These are phyloP conservation scores for Pseudois nayaur DNA, from an alignment of 2,113 vertebrate genomes.

Conservation along the genomic window DNA sequence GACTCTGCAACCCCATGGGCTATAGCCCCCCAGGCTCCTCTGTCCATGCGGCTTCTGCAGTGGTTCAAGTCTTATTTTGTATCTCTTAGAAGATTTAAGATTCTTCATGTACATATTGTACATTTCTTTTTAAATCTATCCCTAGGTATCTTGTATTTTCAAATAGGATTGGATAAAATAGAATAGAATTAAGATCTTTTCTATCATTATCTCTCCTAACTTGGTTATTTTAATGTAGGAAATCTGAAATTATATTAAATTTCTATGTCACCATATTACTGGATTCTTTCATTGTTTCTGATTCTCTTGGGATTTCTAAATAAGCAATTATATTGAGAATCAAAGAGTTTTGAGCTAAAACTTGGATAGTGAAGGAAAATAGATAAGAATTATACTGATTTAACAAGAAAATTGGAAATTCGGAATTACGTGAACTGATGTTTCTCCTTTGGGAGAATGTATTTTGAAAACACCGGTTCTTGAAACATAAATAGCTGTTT, in stretches of 20 bases:
- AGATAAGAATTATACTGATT: neutral
- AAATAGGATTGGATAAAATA: neutral
- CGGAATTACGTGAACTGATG: neutral
- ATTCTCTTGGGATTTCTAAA: neutral
- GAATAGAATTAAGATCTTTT: neutral
- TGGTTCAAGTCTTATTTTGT: neutral
- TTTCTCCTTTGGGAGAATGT: neutral
- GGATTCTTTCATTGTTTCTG: neutral
- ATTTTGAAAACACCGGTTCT: conserved; percentile 3
- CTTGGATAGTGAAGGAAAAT: neutral
- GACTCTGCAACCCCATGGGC: neutral
- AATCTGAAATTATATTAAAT: neutral
- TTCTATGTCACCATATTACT: neutral
- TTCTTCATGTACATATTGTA: neutral
- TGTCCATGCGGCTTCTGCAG: fast-evolving
- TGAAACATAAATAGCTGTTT: conserved; percentile 19
- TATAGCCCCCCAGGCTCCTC: neutral
- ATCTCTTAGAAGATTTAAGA: neutral
- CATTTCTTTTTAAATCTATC: neutral
- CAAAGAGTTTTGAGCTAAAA: conserved; percentile 2
- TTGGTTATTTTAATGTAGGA: neutral
- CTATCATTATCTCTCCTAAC: neutral
- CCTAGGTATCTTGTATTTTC: neutral
- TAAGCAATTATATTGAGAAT: neutral
- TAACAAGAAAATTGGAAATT: neutral